Percentiles rank a stretch among this genome's conserved stretches.
Evolutionary conservation across 2,888 invertebrate species (phyloP).

Genomic region (Flabesymbios commensalis): DNA sequence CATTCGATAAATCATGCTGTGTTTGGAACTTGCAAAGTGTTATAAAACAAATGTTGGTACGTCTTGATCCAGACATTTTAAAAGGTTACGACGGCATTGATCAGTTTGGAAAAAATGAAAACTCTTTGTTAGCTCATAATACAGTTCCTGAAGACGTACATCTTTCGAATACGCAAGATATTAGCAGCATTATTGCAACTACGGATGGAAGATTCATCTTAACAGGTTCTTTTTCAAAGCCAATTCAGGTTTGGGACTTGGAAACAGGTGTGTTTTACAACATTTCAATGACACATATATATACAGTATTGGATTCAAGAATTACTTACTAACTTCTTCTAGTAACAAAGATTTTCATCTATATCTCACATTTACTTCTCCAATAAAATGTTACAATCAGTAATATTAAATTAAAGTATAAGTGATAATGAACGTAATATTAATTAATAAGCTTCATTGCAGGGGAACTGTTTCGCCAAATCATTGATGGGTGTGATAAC

Average conservation of each 20-base stretch:
- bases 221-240: constrained; percentile 9
- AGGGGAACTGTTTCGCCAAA: constrained; percentile 6
- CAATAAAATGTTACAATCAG: too few relatives aligned
- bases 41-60: neutral
- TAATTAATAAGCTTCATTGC: neutral
- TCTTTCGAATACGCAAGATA: neutral
- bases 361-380: too few relatives aligned
- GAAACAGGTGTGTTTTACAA: constrained; percentile 19
- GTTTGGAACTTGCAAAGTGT: constrained; percentile 18
- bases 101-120: too few relatives aligned
- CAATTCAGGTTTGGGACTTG: constrained; percentile 21
- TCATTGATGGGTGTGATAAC: constrained; percentile 2
- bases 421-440: too few relatives aligned
- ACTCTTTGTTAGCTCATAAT: too few relatives aligned
- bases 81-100: too few relatives aligned
- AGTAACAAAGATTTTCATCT: too few relatives aligned
- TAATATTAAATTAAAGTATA: too few relatives aligned
- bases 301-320: neutral
- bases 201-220: constrained; percentile 16
- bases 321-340: neutral
- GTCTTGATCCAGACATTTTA: too few relatives aligned
- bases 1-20: constrained; percentile 10
- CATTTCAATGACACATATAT: neutral
- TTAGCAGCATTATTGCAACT: constrained; percentile 11
- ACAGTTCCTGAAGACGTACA: too few relatives aligned